Evolutionary conservation across 1,140 invertebrate genomes (phyloP).

Genomic region (Steinernema khuongi): DNA sequence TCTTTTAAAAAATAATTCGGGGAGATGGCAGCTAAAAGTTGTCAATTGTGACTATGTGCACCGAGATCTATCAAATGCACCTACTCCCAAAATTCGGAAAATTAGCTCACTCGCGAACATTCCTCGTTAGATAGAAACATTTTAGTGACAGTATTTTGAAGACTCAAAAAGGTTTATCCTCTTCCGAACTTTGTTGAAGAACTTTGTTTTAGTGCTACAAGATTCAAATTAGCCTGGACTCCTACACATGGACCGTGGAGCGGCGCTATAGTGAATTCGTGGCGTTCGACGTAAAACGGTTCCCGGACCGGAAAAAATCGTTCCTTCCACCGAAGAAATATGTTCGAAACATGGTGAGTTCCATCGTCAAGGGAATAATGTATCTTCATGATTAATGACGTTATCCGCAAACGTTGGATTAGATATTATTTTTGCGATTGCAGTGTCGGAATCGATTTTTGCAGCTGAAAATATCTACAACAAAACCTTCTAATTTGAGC

Average conservation of each 20-base stretch:
- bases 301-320: conserved; percentile 40
- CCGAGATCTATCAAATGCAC: no score
- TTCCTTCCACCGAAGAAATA: conserved; percentile 41
- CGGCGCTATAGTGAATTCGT: conserved; percentile 39
- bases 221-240: conserved; percentile 33
- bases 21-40: no score
- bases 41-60: no score
- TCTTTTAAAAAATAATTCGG: not conserved
- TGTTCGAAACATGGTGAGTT: conserved; percentile 34
- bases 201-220: conserved; percentile 31
- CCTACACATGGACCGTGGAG: conserved; percentile 37
- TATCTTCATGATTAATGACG: not conserved
- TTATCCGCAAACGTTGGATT: not conserved
- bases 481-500: no score
- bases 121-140: not conserved
- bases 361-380: not conserved
- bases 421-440: not conserved
- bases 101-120: no score
- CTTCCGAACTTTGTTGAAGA: conserved; percentile 11
- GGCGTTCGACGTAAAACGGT: conserved; percentile 32
- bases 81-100: no score
- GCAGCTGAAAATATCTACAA: not conserved
- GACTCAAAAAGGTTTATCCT: not conserved
- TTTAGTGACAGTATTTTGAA: not conserved
- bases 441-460: not conserved